These are phyloP conservation scores for Thaumetopoea pityocampa DNA, from an alignment of 1,140 invertebrate species.

Conservation along the genomic window DNA sequence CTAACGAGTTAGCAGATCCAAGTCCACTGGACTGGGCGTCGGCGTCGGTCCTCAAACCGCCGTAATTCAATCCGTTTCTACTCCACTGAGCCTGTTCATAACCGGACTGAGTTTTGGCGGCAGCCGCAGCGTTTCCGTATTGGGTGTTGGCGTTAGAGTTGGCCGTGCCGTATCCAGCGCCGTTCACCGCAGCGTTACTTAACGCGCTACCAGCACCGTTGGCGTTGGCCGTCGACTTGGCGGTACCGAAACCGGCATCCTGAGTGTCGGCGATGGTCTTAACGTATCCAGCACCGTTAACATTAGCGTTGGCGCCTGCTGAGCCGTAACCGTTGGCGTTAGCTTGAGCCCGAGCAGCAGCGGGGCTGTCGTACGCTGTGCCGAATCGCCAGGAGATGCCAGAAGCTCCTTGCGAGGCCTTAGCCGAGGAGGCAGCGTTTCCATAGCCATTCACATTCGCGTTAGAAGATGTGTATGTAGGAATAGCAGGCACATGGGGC, in stretches of 20 bases:
- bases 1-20: conserved; percentile 42
- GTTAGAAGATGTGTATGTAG: conserved; percentile 36
- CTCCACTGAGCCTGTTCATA: too few species aligned
- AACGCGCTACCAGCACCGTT: conserved; percentile 26
- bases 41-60: too few species aligned
- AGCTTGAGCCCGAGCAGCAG: conserved; percentile 35
- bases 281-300: conserved; percentile 17
- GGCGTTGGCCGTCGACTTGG: conserved; percentile 26
- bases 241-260: conserved; percentile 22
- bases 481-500: conserved; percentile 4
- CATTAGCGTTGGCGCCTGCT: conserved; percentile 32
- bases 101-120: too few species aligned
- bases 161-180: conserved; percentile 40
- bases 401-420: conserved; percentile 23
- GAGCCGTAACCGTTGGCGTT: conserved; percentile 33
- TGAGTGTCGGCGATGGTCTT: conserved; percentile 21
- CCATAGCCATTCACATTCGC: conserved; percentile 36
- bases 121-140: conserved; percentile 33
- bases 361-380: conserved; percentile 34
- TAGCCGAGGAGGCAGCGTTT: conserved; percentile 26
- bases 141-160: conserved; percentile 41
- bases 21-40: too few species aligned
- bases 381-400: conserved; percentile 50
- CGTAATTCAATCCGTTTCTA: too few species aligned
- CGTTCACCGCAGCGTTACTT: conserved; percentile 29